Base-by-base conservation (phyloP, 2,797 vertebrate genomes). In the Enteromius afrohamiltoni region DNA sequence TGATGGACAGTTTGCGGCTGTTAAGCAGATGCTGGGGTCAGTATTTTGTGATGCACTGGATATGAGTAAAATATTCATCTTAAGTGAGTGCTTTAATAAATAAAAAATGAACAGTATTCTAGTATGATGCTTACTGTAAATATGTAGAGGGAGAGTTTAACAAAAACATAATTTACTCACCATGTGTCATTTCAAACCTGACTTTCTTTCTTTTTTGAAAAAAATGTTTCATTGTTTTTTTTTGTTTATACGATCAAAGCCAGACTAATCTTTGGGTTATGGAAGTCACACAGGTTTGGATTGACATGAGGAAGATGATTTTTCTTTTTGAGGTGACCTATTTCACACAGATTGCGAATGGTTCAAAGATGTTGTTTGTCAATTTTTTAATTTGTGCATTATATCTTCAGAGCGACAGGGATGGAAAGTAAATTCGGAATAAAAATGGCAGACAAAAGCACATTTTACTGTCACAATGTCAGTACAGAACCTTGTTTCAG, bases 11-110 rank as follows among this genome's bases (percentile, higher is more conserved):
- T 65, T 70, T 68, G 53, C 29, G 9, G 79, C 62, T 55, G 9
- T 73, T 82, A n/a, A 79, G 64, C 70, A 68, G 68, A 85, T 74
- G 37, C 81, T 70, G 78, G 45, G 80, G 80, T 86, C 76, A 83
- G 60, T 49, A 64, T 19, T 64, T 78, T 55, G 51, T 60, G 83
- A 77, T 83, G 73, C 29, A 34, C 65, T 65, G 65, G 47, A 62
- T n/a, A 80, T 42, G 40, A 37, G 58, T 78, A 49, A 85, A 85
- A 76, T 78, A 80, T 81, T 78, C 74, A 73, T 85, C 31, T 49
- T 71, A 55, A 34, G 74, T 45, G 55, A 83, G 77, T 69, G 51
- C 62, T 60, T 31, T 69, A 29, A 80, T 79, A 69, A 80, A 83
- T 86, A 83, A 86, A 53, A 68, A 70, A 83, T 78, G 23, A 60